Percentiles rank a stretch among this genome's conserved stretches.
Evolutionary conservation across 1,140 invertebrate species (phyloP).

Genomic region (Dendroctonus ponderosae): DNA sequence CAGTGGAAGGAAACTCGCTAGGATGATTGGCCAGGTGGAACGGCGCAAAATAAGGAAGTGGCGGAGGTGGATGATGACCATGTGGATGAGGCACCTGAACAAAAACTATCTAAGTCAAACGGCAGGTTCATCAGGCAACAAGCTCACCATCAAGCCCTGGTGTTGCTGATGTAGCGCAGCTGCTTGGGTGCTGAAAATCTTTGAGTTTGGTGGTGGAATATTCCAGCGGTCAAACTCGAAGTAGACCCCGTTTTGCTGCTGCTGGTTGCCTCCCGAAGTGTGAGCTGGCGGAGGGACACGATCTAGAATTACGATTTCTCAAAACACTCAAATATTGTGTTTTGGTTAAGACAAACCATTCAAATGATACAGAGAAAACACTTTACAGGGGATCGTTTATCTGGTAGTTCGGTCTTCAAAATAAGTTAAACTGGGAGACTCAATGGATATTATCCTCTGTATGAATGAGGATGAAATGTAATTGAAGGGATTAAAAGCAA

Average conservation of each 20-base stretch:
- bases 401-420: too few relatives aligned
- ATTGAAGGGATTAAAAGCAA: too few relatives aligned
- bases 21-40: constrained; percentile 66
- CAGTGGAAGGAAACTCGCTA: constrained; percentile 62
- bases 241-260: constrained; percentile 62
- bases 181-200: constrained; percentile 65
- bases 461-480: too few relatives aligned
- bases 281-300: constrained; percentile 71
- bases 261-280: constrained; percentile 62
- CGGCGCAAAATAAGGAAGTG: constrained; percentile 66
- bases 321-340: background rate
- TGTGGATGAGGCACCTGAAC: constrained; percentile 58
- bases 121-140: too few relatives aligned
- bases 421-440: too few relatives aligned
- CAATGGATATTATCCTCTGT: too few relatives aligned
- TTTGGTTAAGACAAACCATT: too few relatives aligned
- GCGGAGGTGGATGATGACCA: constrained; percentile 57
- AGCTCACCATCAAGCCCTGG: constrained; percentile 41
- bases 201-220: constrained; percentile 60
- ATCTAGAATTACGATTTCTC: constrained; percentile 29
- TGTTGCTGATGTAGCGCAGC: constrained; percentile 62
- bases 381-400: too few relatives aligned
- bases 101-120: background rate
- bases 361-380: too few relatives aligned
- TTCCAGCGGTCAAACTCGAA: constrained; percentile 75